A percentile compares a stretch with the other conserved stretches of the same genome.
Evolutionary conservation across 1,140 invertebrate genomes (phyloP).

Genomic region (Holotrichia oblita): DNA sequence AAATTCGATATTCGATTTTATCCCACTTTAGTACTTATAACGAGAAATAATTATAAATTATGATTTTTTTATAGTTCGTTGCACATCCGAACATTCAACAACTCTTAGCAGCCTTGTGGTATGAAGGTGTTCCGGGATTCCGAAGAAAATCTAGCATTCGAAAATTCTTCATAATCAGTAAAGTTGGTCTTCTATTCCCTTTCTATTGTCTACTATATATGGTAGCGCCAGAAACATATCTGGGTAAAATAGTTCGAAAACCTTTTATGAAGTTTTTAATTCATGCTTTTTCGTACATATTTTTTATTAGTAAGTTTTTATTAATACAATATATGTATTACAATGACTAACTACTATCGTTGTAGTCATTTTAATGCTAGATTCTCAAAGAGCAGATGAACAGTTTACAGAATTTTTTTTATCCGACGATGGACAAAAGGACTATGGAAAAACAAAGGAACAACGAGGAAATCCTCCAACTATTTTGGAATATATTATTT

Average conservation of each 20-base stretch:
- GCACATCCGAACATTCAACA: conserved; percentile 94
- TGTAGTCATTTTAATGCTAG: conserved; percentile 84
- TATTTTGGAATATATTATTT: conserved; percentile 78
- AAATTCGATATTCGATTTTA: neutral
- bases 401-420: conserved; percentile 77
- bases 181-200: conserved; percentile 84
- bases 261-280: too few relatives aligned
- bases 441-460: conserved; percentile 67
- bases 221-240: conserved; percentile 77
- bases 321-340: too few relatives aligned
- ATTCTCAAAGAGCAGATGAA: conserved; percentile 85
- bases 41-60: too few relatives aligned
- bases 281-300: conserved; percentile 90
- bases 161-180: conserved; percentile 76
- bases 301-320: conserved; percentile 81
- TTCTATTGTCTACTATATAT: conserved; percentile 86
- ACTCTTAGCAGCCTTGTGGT: conserved; percentile 90
- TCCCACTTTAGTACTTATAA: too few relatives aligned
- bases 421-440: conserved; percentile 69
- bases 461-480: conserved; percentile 84
- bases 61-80: conserved; percentile 76
- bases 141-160: conserved; percentile 75
- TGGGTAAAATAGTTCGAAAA: conserved; percentile 83
- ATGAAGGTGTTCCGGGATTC: conserved; percentile 90
- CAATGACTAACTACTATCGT: too few relatives aligned